Base-by-base conservation (phyloP, 2,797 vertebrate genomes). In the Graptemys geographica region DNA sequence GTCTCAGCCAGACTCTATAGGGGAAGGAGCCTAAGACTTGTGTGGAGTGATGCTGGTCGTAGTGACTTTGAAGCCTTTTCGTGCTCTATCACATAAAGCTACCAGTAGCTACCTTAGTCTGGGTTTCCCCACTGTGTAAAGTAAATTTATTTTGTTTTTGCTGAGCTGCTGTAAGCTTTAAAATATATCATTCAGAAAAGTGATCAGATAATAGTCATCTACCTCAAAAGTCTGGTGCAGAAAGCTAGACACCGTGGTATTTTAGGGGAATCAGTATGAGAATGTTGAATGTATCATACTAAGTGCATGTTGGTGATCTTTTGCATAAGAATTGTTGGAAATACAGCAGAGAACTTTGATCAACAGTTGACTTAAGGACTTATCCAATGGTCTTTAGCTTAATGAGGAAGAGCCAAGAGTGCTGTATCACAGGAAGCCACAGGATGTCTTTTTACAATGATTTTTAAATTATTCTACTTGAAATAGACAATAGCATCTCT, bases 1-100 rank as follows among this genome's bases (percentile, higher is more conserved):
- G 11, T 72, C 27, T 78, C 44, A 49, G 13, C 44, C 27, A 49
- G 41, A 15, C 44, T 59, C 47, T 90, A 28, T 8, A 6, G 33
- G 52, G 74, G 33, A 51, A 86, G 49, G 12, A 90, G 6, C 81
- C 16, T 47, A n/a, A 28, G 52, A 21, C 3, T 57, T 72, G 0
- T 0, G 8, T 27, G 90, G 4, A 25, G 76, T 37, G 28, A 37
- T 57, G 37, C 0, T 52, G 11, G 51, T 84, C n/a, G 57, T 89
- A 5, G 1, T 10, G 25, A 55, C 28, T 62, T 59, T 93, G 52
- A 87, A 81, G 55, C n/a, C 49, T 37, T 79, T 80, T 0, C 47
- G 56, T 80, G 12, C 53, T 92, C 44, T 89, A 27, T 55, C 27
- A 33, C 11, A 2, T n/a, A 23, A 65, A 31, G 65, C 2, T 44